phyloP scores from a whole-genome alignment of 1,140 invertebrate genomes.

The Drosophila ogumai region DNA sequence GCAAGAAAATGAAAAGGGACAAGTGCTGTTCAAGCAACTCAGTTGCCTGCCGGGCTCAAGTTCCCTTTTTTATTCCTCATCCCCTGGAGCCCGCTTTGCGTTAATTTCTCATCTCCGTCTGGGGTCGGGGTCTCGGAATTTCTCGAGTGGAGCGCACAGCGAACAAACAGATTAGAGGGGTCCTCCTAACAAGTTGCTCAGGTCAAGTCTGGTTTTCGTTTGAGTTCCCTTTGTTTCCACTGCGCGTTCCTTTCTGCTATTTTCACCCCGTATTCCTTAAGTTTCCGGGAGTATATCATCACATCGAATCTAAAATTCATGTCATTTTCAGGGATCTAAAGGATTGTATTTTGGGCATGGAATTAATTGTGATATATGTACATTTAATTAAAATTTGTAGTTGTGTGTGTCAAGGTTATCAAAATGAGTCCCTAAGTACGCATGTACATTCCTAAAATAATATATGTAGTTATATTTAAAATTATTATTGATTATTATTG shows the following conservation, averaged over 20 bases:
- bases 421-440: too few relatives aligned
- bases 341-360: neutral
- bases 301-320: neutral
- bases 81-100: slow-evolving; percentile 16
- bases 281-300: neutral
- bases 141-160: slow-evolving; percentile 25
- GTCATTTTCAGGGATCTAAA: neutral
- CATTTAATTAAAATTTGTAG: too few relatives aligned
- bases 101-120: slow-evolving; percentile 45
- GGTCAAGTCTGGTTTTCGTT: slow-evolving; percentile 47
- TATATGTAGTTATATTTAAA: too few relatives aligned
- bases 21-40: slow-evolving; percentile 44
- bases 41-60: slow-evolving; percentile 17
- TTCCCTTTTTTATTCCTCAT: slow-evolving; percentile 11
- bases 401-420: too few relatives aligned
- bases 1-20: slow-evolving; percentile 36
- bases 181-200: slow-evolving; percentile 35
- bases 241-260: slow-evolving; percentile 16
- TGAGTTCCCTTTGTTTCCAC: slow-evolving; percentile 31
- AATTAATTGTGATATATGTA: neutral
- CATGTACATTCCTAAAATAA: too few relatives aligned
- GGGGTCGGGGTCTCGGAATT: slow-evolving; percentile 34
- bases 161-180: slow-evolving; percentile 30
- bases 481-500: too few relatives aligned
- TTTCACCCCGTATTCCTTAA: slow-evolving; percentile 7